A percentile compares a stretch with the other conserved stretches of the same genome.
phyloP scores from a whole-genome alignment of 2,797 vertebrate species.

The Fringilla coelebs region DNA sequence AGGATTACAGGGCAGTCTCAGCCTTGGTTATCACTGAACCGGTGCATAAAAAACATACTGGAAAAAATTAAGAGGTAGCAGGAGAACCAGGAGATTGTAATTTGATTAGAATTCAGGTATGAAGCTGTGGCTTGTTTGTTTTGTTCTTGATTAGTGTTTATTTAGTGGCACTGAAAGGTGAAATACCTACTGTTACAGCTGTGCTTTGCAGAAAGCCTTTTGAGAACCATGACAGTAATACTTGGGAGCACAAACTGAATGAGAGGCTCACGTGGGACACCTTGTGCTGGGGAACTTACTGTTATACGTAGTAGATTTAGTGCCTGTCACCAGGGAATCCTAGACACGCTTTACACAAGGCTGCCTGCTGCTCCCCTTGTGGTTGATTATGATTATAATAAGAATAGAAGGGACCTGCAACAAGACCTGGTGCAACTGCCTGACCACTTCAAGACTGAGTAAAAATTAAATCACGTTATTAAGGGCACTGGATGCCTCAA shows the following conservation, averaged over 20 bases:
- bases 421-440: not conserved
- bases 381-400: not conserved
- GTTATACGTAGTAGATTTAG: not conserved
- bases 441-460: not conserved
- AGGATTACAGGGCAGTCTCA: not conserved
- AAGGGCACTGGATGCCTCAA: not conserved
- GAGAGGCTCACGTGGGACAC: not conserved
- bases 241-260: not conserved
- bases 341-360: not conserved
- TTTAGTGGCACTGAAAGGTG: not conserved
- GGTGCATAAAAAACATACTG: not conserved
- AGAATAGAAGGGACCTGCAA: not conserved
- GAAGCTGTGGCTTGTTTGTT: not conserved
- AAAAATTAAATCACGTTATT: not conserved
- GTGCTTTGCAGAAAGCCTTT: not conserved
- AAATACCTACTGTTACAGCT: not conserved
- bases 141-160: not conserved
- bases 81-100: not conserved
- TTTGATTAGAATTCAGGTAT: not conserved
- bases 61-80: not conserved
- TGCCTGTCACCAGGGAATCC: not conserved
- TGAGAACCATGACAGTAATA: not conserved
- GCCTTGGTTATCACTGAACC: not conserved
- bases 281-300: not conserved
- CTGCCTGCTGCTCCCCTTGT: not conserved